Evolutionary conservation across 2,797 vertebrate species (phyloP), one percentile per base, ranked within the genome.

Genomic region (Ceyx erithaca): DNA sequence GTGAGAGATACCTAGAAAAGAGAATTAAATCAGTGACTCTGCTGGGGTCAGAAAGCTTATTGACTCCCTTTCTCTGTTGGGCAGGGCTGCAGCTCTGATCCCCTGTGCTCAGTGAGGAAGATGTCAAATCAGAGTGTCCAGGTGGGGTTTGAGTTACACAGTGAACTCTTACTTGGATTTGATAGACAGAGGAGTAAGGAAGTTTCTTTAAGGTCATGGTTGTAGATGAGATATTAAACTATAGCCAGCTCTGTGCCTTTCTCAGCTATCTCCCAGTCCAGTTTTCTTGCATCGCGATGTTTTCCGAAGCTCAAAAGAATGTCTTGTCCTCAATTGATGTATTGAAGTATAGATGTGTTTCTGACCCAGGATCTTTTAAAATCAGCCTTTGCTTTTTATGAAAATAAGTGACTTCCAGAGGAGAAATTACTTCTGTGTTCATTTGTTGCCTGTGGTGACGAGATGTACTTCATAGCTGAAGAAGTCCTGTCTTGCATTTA

Each of bases 21-120:
- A 31, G 33, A 67, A 37, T 30, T 78, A 33, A 67, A 20, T 83
- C 15, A 49, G 1, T 41, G 11, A 20, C 35, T 71, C 48, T 67
- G 18, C 45, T 54, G 76, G 41, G 40, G 5, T 89, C 52, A 41
- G 69, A 70, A 70, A 52, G 57, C 37, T 86, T 55, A 10, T 6
- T 30, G 40, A 14, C 8, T n/a, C 4, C 28, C 64, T 1, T 4
- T 30, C 0, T 0, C 19, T 69, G 37, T 30, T 0, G 0, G 16
- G 25, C 20, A 71, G 45, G 40, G 52, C 58, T 72, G 73, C 49
- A 57, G 51, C 70, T 45, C 33, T 2, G 1, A 3, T 43, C 7
- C 17, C 12, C n/a, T 0, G 3, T 48, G 43, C 45, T 58, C 7
- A 2, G 22, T 2, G 14, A 66, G 67, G 33, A 41, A 22, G 22